phyloP scores from a whole-genome alignment of 1,140 invertebrate species.

The Harpegnathos saltator region DNA sequence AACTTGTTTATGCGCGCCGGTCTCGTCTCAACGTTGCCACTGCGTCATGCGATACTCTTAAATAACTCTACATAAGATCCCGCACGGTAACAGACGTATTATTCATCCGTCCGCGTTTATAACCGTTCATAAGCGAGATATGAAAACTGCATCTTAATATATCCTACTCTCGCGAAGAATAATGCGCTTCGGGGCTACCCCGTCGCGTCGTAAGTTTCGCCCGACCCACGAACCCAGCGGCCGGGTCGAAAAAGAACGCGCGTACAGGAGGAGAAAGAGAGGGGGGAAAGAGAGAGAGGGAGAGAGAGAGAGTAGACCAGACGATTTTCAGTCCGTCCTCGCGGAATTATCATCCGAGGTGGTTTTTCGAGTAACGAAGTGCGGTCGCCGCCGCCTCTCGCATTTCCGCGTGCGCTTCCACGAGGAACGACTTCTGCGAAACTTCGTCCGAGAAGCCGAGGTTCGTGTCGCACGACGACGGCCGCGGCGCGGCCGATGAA shows the following conservation, averaged over 20 bases:
- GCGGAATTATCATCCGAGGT: conserved; percentile 52
- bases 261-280: not conserved
- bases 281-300: not conserved
- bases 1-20: conserved; percentile 23
- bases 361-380: conserved; percentile 58
- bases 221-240: not conserved
- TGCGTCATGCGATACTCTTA: conserved; percentile 3
- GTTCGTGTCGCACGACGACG: conserved; percentile 34
- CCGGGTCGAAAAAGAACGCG: not conserved
- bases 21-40: not conserved
- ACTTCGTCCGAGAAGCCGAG: conserved; percentile 37
- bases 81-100: conserved; percentile 31
- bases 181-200: conserved; percentile 40
- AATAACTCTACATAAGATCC: conserved; percentile 34
- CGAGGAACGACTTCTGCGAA: conserved; percentile 58
- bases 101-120: conserved; percentile 53
- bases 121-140: conserved; percentile 57
- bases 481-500: conserved; percentile 33
- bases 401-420: conserved; percentile 52
- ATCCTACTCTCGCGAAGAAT: conserved; percentile 48
- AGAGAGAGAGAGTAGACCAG: conserved; percentile 33
- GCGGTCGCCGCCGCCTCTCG: conserved; percentile 52
- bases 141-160: conserved; percentile 56
- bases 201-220: conserved; percentile 33
- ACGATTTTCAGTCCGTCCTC: conserved; percentile 53